Evolutionary conservation across 2,888 invertebrate species (phyloP).

Genomic region (Spialia ferax): DNA sequence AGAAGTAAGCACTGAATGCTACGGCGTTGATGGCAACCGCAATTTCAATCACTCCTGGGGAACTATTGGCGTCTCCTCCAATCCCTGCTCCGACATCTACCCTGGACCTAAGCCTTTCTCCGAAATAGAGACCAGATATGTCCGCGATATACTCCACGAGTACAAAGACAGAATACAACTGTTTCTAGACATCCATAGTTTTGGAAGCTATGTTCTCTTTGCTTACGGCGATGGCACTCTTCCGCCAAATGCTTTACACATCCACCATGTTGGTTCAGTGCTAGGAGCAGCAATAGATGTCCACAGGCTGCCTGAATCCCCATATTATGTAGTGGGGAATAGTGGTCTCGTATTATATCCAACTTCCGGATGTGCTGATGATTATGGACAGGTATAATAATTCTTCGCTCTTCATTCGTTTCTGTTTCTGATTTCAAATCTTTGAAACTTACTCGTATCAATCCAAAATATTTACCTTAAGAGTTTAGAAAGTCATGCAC

Average conservation of each 20-base stretch:
- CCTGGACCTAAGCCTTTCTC: slow-evolving; percentile 88
- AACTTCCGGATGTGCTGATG: slow-evolving; percentile 64
- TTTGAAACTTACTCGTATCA: no score
- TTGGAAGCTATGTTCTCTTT: slow-evolving; percentile 88
- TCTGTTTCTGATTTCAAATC: no score
- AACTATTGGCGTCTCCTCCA: slow-evolving; percentile 51
- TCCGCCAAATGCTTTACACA: slow-evolving; percentile 51
- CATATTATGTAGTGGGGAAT: slow-evolving; percentile 63
- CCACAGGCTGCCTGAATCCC: slow-evolving; percentile 53
- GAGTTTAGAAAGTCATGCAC: no score
- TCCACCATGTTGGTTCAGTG: slow-evolving; percentile 58
- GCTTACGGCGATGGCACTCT: slow-evolving; percentile 83
- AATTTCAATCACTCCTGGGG: slow-evolving; percentile 62
- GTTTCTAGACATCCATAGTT: slow-evolving; percentile 89
- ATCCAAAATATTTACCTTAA: no score
- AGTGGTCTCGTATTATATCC: slow-evolving; percentile 58
- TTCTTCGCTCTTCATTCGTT: no score
- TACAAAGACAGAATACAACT: slow-evolving; percentile 56
- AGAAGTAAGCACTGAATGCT: slow-evolving; percentile 51
- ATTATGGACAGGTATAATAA: slow-evolving; percentile 64
- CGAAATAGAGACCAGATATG: slow-evolving; percentile 86
- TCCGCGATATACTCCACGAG: slow-evolving; percentile 84
- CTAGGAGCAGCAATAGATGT: slow-evolving; percentile 65
- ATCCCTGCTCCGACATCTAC: slow-evolving; percentile 86
- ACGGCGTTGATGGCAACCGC: slow-evolving; percentile 63